Evolutionary conservation across 1,140 invertebrate genomes (phyloP).

Genomic region (Papilio xuthus): DNA sequence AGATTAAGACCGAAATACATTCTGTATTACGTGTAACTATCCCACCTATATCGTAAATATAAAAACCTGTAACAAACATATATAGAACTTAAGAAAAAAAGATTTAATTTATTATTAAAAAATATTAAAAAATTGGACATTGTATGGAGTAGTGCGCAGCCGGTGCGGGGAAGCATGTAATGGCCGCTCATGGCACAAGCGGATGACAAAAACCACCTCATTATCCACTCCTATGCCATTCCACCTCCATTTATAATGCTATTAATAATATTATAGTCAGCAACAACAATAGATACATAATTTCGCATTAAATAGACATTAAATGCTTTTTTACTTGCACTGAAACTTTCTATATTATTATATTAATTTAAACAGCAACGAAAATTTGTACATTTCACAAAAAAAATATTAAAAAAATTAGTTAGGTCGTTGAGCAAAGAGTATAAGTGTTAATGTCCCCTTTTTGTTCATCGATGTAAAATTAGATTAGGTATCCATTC

Average conservation of each 20-base stretch:
- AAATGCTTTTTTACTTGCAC: slow-evolving; percentile 69
- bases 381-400: background rate
- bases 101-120: too few species aligned
- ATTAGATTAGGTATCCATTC: slow-evolving; percentile 13
- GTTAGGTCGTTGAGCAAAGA: background rate
- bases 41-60: too few species aligned
- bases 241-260: slow-evolving; percentile 73
- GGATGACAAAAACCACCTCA: slow-evolving; percentile 66
- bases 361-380: background rate
- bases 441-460: slow-evolving; percentile 6
- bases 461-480: slow-evolving; percentile 30
- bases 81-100: too few species aligned
- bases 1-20: too few species aligned
- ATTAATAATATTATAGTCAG: slow-evolving; percentile 72
- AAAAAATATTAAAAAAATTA: background rate
- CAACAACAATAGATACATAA: slow-evolving; percentile 64
- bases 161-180: slow-evolving; percentile 40
- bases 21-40: too few species aligned
- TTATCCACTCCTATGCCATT: slow-evolving; percentile 67
- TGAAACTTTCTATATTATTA: slow-evolving; percentile 44
- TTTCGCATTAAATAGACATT: slow-evolving; percentile 69
- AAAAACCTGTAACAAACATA: too few species aligned
- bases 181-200: slow-evolving; percentile 53
- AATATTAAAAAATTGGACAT: slow-evolving; percentile 19
- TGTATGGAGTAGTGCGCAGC: slow-evolving; percentile 17